These are phyloP conservation scores for Amyelois transitella DNA, from an alignment of 1,140 invertebrate genomes.

Conservation along the genomic window DNA sequence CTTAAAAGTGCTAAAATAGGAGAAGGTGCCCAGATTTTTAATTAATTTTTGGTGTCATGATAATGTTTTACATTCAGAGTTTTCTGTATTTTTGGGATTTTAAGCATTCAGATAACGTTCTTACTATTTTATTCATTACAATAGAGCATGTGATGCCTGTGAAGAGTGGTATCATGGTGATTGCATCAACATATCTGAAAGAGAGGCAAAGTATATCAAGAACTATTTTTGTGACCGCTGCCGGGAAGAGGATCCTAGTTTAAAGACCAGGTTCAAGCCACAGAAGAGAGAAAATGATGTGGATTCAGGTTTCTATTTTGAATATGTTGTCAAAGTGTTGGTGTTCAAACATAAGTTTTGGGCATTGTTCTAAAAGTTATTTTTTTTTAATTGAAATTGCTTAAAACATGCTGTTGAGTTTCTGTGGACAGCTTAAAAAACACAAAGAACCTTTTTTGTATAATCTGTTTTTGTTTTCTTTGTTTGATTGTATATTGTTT, in stretches of 20 bases:
- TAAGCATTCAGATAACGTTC: not conserved
- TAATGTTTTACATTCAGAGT: slow-evolving; percentile 1
- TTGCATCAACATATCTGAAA: slow-evolving; percentile 95
- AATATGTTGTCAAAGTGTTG: not conserved
- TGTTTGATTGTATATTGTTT: no score
- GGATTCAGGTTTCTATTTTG: slow-evolving; percentile 36
- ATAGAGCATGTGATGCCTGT: slow-evolving; percentile 93
- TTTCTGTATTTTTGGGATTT: not conserved
- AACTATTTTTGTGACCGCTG: slow-evolving; percentile 94
- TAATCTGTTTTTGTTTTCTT: no score
- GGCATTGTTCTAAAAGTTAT: not conserved
- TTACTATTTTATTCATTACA: slow-evolving; percentile 6
- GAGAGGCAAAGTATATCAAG: slow-evolving; percentile 94
- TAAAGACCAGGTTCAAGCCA: slow-evolving; percentile 87
- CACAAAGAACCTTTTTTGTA: no score
- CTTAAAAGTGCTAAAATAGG: no score
- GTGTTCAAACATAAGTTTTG: not conserved
- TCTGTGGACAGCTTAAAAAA: no score
- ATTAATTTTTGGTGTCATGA: no score
- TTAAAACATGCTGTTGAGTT: no score
- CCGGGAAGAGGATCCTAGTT: slow-evolving; percentile 85
- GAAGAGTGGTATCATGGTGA: slow-evolving; percentile 99
- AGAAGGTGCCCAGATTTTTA: no score
- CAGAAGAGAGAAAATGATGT: slow-evolving; percentile 77
- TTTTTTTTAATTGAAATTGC: no score